Evolutionary conservation across 2,888 invertebrate species (phyloP).

Genomic region (Ophraella communa): DNA sequence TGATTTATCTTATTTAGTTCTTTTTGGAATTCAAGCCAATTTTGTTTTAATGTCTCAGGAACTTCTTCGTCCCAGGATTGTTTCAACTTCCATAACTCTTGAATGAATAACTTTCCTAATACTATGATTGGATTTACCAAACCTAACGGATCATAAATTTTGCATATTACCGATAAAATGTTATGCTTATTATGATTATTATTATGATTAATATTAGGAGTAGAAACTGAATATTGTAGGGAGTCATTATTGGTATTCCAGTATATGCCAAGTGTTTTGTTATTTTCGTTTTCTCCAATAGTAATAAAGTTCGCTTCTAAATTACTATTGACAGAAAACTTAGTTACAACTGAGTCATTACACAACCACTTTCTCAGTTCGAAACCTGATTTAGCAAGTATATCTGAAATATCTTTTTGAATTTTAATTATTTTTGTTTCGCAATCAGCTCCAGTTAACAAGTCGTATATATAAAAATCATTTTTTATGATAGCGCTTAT

Average conservation of each 20-base stretch:
- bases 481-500: slow-evolving; percentile 33
- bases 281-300: slow-evolving; percentile 22
- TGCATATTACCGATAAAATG: slow-evolving; percentile 21
- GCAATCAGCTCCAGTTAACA: too few relatives aligned
- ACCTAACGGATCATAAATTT: too few relatives aligned
- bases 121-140: too few relatives aligned
- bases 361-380: slow-evolving; percentile 20
- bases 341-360: not conserved
- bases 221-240: slow-evolving; percentile 18
- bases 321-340: not conserved
- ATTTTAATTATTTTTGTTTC: too few relatives aligned
- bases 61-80: too few relatives aligned
- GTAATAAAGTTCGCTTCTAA: slow-evolving; percentile 15
- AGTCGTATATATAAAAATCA: too few relatives aligned
- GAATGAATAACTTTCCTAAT: too few relatives aligned
- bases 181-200: slow-evolving; percentile 19
- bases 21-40: too few relatives aligned
- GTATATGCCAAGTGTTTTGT: slow-evolving; percentile 22
- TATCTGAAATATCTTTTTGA: too few relatives aligned
- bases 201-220: not conserved
- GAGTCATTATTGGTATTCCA: slow-evolving; percentile 24
- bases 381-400: slow-evolving; percentile 18
- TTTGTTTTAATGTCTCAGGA: too few relatives aligned
- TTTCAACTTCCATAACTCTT: too few relatives aligned
- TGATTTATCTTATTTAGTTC: too few relatives aligned